Evolutionary conservation across 2,113 vertebrate genomes (phyloP).

Genomic region (Leuciscus idus): DNA sequence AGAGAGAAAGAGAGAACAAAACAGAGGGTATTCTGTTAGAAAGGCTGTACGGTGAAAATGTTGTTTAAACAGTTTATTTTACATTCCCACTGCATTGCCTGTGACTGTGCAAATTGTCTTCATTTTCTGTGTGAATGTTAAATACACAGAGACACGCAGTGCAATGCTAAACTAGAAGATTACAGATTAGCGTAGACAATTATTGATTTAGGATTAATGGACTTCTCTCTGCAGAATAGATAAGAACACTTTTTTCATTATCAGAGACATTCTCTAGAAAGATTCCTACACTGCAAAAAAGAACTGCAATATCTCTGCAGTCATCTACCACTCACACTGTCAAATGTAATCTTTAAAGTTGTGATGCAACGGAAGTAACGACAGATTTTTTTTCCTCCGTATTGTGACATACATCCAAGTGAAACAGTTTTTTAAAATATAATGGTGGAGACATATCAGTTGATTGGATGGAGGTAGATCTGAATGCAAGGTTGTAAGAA

Average conservation of each 20-base stretch:
- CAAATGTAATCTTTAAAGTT: not conserved
- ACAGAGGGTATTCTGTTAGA: constrained; percentile 51
- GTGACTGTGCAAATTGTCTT: not conserved
- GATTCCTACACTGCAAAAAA: not conserved
- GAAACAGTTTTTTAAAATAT: too few relatives aligned
- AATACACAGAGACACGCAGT: constrained; percentile 40
- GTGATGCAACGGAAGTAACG: too few relatives aligned
- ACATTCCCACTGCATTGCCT: not conserved
- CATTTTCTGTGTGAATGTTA: constrained; percentile 55
- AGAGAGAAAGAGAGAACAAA: constrained; percentile 44
- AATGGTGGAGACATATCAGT: too few relatives aligned
- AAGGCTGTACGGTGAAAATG: constrained; percentile 10
- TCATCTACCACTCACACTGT: not conserved
- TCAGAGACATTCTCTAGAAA: not conserved
- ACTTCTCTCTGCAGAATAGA: constrained; percentile 14
- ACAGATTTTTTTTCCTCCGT: too few relatives aligned
- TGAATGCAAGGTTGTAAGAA: too few relatives aligned
- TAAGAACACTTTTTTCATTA: not conserved
- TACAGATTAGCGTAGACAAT: constrained; percentile 35
- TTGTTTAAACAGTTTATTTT: constrained; percentile 36
- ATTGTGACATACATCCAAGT: too few relatives aligned
- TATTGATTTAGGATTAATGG: constrained; percentile 23
- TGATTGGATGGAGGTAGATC: too few relatives aligned
- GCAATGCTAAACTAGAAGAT: constrained; percentile 24
- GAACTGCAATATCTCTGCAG: not conserved